Base-by-base conservation (phyloP, 2,888 invertebrate species). In the Acronicta leporina region DNA sequence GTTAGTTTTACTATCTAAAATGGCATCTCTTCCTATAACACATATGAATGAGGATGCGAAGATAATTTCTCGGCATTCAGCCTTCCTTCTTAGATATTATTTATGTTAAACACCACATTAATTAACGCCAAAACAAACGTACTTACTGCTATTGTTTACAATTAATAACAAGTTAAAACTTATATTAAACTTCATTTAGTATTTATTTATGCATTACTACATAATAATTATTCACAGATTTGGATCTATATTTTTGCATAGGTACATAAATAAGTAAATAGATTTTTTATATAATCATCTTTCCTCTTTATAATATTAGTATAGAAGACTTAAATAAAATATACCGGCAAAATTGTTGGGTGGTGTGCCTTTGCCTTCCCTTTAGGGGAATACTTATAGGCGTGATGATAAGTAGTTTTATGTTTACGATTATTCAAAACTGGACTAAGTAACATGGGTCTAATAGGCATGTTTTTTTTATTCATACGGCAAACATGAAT, bases 151-250 rank as follows among this genome's bases (percentile, higher is more conserved):
- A 33, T 56, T 61, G 11, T 65, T 38, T 61, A 52, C 50, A 64
- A 63, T 58, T 40, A 47, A 53, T 57, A 33, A 33, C 10, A 11
- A 43, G 44, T 70, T 71, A 71, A 30, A 47, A 61, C 14, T 48
- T 35, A 55, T 25, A 42, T 53, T 52, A 15, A 38, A 56, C 52
- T 55, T 49, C 45, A 65, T 52, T 69, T 61, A 10, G 4, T 33
- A 11, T 10, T 30, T 30, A 30, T 10, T 30, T 30, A 16, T 61
- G 54, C 27, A 51, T 35, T 48, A 62, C 45, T 20, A 20, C 20
- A 20, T 20, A 20, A 20, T 20, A 20, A 20, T 20, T 20, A 20
- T 4, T 25, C 52, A 13, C 45, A 43, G 35, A 50, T 38, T 9
- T 25, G 27, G 53, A 47, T 63, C 11, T 57, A 14, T 8, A 38